Evolutionary conservation across 2,113 vertebrate species (phyloP), one percentile per base, ranked within the genome.

Genomic region (Microtus pennsylvanicus): DNA sequence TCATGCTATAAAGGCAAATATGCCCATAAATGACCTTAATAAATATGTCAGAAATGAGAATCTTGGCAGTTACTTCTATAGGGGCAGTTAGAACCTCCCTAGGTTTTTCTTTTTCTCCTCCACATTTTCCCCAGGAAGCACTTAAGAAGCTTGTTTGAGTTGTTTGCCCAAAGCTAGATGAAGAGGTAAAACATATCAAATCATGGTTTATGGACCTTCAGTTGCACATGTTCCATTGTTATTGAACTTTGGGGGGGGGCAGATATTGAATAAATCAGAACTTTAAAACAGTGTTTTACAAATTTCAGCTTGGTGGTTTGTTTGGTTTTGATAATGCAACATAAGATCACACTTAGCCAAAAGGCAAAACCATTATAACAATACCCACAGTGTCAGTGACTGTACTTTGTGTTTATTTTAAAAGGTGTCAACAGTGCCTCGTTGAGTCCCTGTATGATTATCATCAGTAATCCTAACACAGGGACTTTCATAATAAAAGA

Each of bases 1-100:
- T 97, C 93, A 63, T 85, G 87, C 89, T 94, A 93, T 93, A 94
- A 97, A 97, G 95, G 98, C 96, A 97, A 96, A 98, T 95, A 95
- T 97, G 92, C 92, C 87, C 67, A 96, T 97, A 98, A 98, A 98
- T 94, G 77, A 45, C 74, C 83, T 28, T 98, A 96, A 97, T 98
- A 98, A 98, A 97, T 97, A 96, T 50, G 30, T 97, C 97, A 94
- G 81, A 97, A 52, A 58, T 77, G 95, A 85, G 55, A 96, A 38
- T 65, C 95, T 97, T 94, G 94, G 94, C 93, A 95, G 72, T 52
- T 95, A n/a, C 94, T 97, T 98, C 91, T 94, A 19, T 95, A 50
- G 75, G 9, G 94, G 24, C 76, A 92, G 52, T 50, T 78, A 77
- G 30, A 95, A 72, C 45, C 87, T 90, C 38, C 87, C 28, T 95